Conservation (phyloP, 2,888 invertebrate genomes). For the Buathra laborator region DNA sequence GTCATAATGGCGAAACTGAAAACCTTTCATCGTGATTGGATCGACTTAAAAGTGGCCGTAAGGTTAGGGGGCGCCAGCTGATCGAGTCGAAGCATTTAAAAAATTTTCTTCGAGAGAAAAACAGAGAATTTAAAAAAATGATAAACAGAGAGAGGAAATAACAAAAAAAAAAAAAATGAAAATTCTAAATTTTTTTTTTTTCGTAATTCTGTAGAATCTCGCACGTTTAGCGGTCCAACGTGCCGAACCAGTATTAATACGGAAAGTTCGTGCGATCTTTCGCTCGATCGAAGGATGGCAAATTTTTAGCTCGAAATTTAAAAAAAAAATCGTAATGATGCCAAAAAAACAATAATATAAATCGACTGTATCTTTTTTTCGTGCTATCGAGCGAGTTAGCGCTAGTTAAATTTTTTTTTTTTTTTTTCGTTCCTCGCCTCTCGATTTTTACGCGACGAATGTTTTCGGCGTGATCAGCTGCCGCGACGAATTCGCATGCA, state of each 20-base stretch:
- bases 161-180: slow-evolving; percentile 17
- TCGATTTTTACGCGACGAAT: slow-evolving; percentile 31
- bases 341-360: slow-evolving; percentile 77
- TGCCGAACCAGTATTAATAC: slow-evolving; percentile 63
- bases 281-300: slow-evolving; percentile 23
- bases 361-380: slow-evolving; percentile 18
- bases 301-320: slow-evolving; percentile 48
- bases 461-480: slow-evolving; percentile 71
- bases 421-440: slow-evolving; percentile 1
- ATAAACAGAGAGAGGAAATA: too few species aligned
- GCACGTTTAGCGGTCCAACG: slow-evolving; percentile 48
- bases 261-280: slow-evolving; percentile 14
- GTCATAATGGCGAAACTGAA: slow-evolving; percentile 66
- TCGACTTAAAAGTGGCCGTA: slow-evolving; percentile 50
- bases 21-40: slow-evolving; percentile 67
- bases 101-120: slow-evolving; percentile 13
- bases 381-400: slow-evolving; percentile 3
- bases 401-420: slow-evolving; percentile 4
- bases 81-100: slow-evolving; percentile 63
- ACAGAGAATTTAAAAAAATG: too few species aligned
- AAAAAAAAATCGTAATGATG: slow-evolving; percentile 74
- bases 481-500: slow-evolving; percentile 71
- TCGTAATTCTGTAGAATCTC: slow-evolving; percentile 49
- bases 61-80: slow-evolving; percentile 73
- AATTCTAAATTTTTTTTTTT: slow-evolving; percentile 39